Conservation (phyloP, 2,113 vertebrate genomes). For the Verasper variegatus region DNA sequence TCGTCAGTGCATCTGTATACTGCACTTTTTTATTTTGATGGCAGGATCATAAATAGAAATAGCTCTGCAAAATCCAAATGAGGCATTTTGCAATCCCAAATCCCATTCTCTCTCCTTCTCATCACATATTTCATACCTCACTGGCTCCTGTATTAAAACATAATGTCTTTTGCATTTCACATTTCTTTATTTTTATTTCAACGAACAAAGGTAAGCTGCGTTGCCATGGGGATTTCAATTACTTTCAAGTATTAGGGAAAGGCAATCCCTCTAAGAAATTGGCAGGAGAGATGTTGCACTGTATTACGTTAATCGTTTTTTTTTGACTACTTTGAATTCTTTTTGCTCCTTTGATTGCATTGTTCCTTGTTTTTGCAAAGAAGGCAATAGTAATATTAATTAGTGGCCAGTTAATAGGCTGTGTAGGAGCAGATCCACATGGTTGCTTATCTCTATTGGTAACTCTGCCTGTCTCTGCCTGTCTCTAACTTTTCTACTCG, state of each 20-base stretch:
- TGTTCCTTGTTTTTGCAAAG: background rate
- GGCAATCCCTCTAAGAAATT: constrained; percentile 56
- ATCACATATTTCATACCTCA: constrained; percentile 69
- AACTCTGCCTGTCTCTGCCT: constrained; percentile 2
- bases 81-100: constrained; percentile 58
- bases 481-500: constrained; percentile 25
- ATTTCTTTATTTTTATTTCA: constrained; percentile 70
- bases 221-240: constrained; percentile 74
- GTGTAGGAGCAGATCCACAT: background rate
- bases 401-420: background rate
- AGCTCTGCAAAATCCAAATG: constrained; percentile 42
- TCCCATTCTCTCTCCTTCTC: constrained; percentile 59
- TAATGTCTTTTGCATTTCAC: constrained; percentile 71
- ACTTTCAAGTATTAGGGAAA: constrained; percentile 62
- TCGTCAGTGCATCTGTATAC: constrained; percentile 21
- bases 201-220: constrained; percentile 65
- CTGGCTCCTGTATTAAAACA: constrained; percentile 67
- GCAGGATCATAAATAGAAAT: constrained; percentile 63
- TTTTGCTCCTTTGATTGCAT: background rate
- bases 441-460: constrained; percentile 8
- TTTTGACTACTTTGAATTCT: background rate
- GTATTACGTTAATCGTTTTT: constrained; percentile 29
- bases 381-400: background rate
- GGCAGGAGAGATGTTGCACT: constrained; percentile 35
- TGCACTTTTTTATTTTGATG: constrained; percentile 49